phyloP scores from a whole-genome alignment of 1,140 invertebrate species.

The Lordiphosa clarofinis region DNA sequence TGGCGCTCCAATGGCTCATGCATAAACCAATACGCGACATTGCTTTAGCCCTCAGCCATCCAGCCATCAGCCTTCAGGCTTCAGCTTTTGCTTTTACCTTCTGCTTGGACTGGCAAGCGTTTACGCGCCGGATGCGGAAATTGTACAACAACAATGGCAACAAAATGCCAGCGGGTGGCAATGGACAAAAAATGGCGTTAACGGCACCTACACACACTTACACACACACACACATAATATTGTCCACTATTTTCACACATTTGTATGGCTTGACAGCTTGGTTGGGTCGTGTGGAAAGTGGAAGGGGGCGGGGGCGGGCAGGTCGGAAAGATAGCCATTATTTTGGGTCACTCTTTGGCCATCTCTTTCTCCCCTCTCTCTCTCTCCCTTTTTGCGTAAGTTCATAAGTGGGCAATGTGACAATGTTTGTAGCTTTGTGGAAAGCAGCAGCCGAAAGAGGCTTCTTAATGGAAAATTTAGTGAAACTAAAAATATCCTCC shows the following conservation, averaged over 20 bases:
- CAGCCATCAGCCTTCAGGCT: conserved; percentile 8
- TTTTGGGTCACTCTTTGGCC: conserved; percentile 46
- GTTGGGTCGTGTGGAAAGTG: background rate
- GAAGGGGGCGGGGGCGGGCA: background rate
- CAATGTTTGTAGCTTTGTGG: conserved; percentile 1
- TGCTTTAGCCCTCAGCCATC: conserved; percentile 9
- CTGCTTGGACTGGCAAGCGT: conserved; percentile 35
- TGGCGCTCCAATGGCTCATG: conserved; percentile 49
- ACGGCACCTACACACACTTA: conserved; percentile 37
- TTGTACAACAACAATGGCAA: conserved; percentile 70
- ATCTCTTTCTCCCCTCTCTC: conserved; percentile 22
- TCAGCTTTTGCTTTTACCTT: conserved; percentile 7
- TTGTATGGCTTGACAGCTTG: conserved; percentile 35
- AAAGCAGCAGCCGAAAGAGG: too few relatives aligned
- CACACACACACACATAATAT: conserved; percentile 34
- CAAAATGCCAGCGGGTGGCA: conserved; percentile 55
- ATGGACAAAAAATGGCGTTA: conserved; percentile 52
- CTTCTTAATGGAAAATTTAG: background rate
- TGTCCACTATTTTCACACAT: conserved; percentile 76
- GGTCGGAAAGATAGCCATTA: conserved; percentile 32
- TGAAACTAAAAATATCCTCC: too few relatives aligned
- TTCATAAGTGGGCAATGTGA: background rate
- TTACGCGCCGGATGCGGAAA: conserved; percentile 74
- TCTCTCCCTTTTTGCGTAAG: background rate
- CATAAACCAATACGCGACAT: conserved; percentile 69